phyloP scores from a whole-genome alignment of 1,140 invertebrate genomes.

The Papilio helenus region DNA sequence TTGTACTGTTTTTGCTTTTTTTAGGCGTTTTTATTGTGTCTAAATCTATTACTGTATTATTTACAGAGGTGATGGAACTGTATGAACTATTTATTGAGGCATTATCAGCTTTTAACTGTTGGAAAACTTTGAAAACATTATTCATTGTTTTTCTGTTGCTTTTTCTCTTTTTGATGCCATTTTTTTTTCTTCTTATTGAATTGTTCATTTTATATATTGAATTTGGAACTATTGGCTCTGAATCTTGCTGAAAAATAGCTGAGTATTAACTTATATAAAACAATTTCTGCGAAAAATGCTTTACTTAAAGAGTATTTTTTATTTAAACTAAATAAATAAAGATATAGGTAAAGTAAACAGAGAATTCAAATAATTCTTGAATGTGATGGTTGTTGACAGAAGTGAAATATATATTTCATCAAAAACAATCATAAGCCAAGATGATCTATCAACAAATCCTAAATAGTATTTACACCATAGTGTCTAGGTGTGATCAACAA shows the following conservation, averaged over 20 bases:
- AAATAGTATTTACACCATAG: background rate
- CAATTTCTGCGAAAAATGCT: background rate
- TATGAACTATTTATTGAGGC: background rate
- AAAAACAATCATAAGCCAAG: no score
- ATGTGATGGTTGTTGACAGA: no score
- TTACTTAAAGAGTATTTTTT: background rate
- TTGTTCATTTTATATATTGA: slow-evolving; percentile 24
- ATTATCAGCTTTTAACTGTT: slow-evolving; percentile 20
- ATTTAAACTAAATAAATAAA: no score
- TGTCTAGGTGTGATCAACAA: background rate
- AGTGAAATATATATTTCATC: no score
- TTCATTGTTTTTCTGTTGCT: background rate
- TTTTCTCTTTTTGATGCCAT: background rate
- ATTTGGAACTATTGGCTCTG: background rate
- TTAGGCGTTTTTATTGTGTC: background rate
- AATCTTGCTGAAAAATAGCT: slow-evolving; percentile 18
- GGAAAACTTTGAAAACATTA: slow-evolving; percentile 22
- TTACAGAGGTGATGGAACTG: background rate
- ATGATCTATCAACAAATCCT: background rate
- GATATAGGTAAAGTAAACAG: no score
- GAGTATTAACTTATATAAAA: background rate
- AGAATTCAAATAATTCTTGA: no score
- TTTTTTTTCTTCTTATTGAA: slow-evolving; percentile 10
- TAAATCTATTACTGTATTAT: slow-evolving; percentile 35
- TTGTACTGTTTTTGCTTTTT: background rate